These are phyloP conservation scores for Diaphora mendica DNA, from an alignment of 2,888 invertebrate genomes.

Conservation along the genomic window DNA sequence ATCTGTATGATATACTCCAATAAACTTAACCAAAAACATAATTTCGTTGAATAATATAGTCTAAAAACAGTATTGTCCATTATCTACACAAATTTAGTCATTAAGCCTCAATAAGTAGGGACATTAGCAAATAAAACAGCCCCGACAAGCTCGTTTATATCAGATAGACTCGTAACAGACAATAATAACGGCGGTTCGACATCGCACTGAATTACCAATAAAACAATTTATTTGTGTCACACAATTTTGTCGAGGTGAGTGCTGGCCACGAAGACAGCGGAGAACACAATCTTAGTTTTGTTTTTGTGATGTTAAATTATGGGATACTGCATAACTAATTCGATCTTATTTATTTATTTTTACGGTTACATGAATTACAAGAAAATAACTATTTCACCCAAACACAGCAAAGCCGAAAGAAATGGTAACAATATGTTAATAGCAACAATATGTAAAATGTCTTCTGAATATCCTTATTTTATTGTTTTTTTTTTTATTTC, in stretches of 20 bases:
- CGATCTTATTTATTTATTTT: too few relatives aligned
- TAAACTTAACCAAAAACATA: not conserved
- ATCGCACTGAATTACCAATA: conserved; percentile 54
- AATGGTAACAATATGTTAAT: too few relatives aligned
- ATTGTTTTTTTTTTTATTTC: too few relatives aligned
- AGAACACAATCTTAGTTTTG: not conserved
- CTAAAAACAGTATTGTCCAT: not conserved
- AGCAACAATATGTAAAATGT: too few relatives aligned
- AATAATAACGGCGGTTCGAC: conserved; percentile 41
- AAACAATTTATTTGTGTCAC: conserved; percentile 61
- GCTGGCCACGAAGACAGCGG: conserved; percentile 43
- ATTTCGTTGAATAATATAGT: not conserved
- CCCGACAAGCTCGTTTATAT: conserved; percentile 29
- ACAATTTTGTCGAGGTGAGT: conserved; percentile 45
- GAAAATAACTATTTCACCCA: too few relatives aligned
- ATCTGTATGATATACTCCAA: too few relatives aligned
- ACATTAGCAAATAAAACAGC: conserved; percentile 38
- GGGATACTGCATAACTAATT: too few relatives aligned
- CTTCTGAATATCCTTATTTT: too few relatives aligned
- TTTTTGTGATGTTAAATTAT: not conserved
- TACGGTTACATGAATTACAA: too few relatives aligned
- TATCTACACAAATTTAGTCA: not conserved
- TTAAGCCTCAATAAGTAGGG: not conserved
- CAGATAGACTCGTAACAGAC: conserved; percentile 41
- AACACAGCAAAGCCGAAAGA: too few relatives aligned